Percentiles rank a stretch among this genome's conserved stretches.
Evolutionary conservation across 2,113 vertebrate species (phyloP).

Genomic region (Onychostruthus taczanowskii): DNA sequence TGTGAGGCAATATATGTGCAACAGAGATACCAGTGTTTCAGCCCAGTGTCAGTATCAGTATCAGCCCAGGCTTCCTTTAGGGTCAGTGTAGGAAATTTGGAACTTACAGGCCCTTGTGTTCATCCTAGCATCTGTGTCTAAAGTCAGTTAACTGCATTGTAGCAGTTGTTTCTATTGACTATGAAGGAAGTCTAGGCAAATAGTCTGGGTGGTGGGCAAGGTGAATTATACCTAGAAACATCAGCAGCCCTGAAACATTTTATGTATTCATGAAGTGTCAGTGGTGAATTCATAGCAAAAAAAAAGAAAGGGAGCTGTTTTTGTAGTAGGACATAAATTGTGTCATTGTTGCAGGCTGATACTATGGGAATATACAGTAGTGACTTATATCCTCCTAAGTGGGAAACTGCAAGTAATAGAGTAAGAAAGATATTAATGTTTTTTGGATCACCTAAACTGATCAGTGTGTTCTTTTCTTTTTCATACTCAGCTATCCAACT

Average conservation of each 20-base stretch:
- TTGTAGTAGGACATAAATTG: background rate
- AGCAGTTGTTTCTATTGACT: background rate
- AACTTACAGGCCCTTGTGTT: background rate
- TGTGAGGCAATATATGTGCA: background rate
- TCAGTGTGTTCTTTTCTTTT: slow-evolving; percentile 42
- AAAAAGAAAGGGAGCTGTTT: background rate
- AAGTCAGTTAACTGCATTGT: background rate
- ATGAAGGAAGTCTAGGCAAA: background rate
- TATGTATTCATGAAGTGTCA: background rate
- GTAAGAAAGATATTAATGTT: background rate
- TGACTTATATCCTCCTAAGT: background rate
- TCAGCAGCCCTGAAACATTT: background rate
- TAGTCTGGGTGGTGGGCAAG: background rate
- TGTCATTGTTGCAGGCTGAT: background rate
- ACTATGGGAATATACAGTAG: background rate
- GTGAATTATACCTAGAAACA: background rate
- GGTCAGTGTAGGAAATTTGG: background rate
- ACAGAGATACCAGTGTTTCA: background rate
- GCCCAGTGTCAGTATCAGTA: background rate
- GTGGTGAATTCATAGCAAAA: background rate
- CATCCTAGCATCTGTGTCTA: background rate
- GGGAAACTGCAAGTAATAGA: background rate
- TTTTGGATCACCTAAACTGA: background rate
- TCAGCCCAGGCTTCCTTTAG: background rate
- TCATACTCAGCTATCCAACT: slow-evolving; percentile 85